These are phyloP conservation scores for Falcunculus frontatus DNA, from an alignment of 2,113 vertebrate genomes.

Conservation along the genomic window DNA sequence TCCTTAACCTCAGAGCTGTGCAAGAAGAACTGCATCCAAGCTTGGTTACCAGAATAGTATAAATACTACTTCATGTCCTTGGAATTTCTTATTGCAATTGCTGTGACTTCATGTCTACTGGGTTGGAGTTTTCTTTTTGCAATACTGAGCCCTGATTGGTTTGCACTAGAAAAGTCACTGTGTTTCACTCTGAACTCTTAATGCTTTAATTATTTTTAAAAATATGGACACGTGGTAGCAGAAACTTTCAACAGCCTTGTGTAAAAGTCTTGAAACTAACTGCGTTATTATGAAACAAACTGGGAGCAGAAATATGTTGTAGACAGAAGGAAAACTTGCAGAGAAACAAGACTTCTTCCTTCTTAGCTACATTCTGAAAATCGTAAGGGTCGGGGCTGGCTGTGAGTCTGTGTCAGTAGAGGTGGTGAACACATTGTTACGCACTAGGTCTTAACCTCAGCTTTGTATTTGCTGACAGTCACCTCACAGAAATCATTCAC, in stretches of 20 bases:
- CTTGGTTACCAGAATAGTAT: not conserved
- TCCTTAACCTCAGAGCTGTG: not conserved
- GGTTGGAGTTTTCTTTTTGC: not conserved
- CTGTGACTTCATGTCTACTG: not conserved
- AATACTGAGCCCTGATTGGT: not conserved
- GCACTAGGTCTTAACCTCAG: not conserved
- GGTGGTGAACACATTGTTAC: fast-evolving
- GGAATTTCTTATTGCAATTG: not conserved
- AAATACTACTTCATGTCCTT: not conserved
- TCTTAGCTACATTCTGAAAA: not conserved
- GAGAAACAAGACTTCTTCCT: not conserved
- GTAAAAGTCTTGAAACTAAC: not conserved
- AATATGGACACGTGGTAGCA: fast-evolving
- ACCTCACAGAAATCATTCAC: not conserved
- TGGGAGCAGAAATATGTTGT: not conserved
- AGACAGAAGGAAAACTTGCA: not conserved
- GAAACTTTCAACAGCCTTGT: not conserved
- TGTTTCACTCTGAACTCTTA: not conserved
- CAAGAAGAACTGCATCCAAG: not conserved
- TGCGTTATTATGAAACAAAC: not conserved
- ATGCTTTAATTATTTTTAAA: not conserved
- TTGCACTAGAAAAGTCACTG: not conserved
- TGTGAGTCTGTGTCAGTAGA: not conserved
- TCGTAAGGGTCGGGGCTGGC: not conserved
- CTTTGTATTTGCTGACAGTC: not conserved